Percentiles rank a stretch among this genome's conserved stretches.
Conservation (phyloP, 2,888 invertebrate genomes). For the Strigamia crassipes region DNA sequence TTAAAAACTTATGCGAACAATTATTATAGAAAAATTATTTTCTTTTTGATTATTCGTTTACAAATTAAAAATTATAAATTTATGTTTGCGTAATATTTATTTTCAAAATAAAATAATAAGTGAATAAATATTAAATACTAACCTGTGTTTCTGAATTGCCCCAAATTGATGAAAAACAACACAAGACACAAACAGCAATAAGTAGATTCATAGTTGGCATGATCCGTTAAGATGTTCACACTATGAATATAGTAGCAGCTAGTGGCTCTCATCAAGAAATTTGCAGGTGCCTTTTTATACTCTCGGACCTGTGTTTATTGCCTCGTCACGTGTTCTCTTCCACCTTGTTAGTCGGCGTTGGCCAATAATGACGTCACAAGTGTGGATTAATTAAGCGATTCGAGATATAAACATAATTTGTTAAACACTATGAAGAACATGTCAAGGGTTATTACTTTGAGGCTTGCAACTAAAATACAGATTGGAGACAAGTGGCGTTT, state of each 20-base stretch:
- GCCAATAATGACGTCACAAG: conserved; percentile 27
- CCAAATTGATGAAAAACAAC: conserved; percentile 23
- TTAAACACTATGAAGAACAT: background rate
- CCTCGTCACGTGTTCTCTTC: conserved; percentile 3
- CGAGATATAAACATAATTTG: conserved; percentile 6
- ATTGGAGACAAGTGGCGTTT: background rate
- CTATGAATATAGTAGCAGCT: conserved; percentile 32
- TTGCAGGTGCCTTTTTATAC: conserved; percentile 35
- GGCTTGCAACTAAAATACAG: background rate
- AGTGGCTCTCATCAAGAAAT: conserved; percentile 38
- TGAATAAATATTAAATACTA: background rate
- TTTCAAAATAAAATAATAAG: background rate
- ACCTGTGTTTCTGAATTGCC: conserved; percentile 24
- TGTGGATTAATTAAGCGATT: conserved; percentile 28
- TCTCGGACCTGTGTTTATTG: conserved; percentile 32
- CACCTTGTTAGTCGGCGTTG: background rate
- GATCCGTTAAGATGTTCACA: conserved; percentile 28
- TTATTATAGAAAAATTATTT: no score
- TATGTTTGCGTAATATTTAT: no score
- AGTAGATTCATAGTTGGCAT: background rate
- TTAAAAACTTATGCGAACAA: no score
- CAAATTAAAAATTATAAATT: no score
- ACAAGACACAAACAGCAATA: conserved; percentile 10
- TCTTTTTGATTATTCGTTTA: no score
- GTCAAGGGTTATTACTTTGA: conserved; percentile 14